Conservation (phyloP, 2,113 vertebrate species). For the Ia io region DNA sequence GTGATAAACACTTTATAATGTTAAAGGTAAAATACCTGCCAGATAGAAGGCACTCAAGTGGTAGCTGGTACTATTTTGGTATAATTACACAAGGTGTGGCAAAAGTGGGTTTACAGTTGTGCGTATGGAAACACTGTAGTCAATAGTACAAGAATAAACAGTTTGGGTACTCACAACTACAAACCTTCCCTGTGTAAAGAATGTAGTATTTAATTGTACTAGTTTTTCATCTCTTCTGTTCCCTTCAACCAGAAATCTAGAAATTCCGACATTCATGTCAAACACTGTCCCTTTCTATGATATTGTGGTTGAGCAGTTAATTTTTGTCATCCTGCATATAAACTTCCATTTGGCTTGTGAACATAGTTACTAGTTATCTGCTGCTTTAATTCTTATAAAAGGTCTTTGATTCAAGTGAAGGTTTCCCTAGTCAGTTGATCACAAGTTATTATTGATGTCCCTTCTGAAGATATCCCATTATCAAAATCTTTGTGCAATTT, state of each 20-base stretch:
- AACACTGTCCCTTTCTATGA: background rate
- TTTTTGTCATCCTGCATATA: background rate
- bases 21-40: background rate
- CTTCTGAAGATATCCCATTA: background rate
- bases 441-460: background rate
- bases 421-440: background rate
- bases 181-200: background rate
- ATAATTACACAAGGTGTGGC: background rate
- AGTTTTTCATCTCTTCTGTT: background rate
- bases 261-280: background rate
- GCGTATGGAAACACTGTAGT: background rate
- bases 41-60: background rate
- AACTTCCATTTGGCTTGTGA: background rate
- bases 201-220: background rate
- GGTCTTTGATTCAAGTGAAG: background rate
- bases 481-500: background rate
- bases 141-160: background rate
- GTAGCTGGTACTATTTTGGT: background rate
- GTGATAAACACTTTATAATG: background rate
- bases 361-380: background rate
- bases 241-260: background rate
- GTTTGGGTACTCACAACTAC: background rate
- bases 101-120: background rate
- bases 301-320: background rate
- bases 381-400: constrained; percentile 19